A percentile compares a stretch with the other conserved stretches of the same genome.
These are phyloP conservation scores for Echeneis naucrates DNA, from an alignment of 2,797 vertebrate genomes.

Conservation along the genomic window DNA sequence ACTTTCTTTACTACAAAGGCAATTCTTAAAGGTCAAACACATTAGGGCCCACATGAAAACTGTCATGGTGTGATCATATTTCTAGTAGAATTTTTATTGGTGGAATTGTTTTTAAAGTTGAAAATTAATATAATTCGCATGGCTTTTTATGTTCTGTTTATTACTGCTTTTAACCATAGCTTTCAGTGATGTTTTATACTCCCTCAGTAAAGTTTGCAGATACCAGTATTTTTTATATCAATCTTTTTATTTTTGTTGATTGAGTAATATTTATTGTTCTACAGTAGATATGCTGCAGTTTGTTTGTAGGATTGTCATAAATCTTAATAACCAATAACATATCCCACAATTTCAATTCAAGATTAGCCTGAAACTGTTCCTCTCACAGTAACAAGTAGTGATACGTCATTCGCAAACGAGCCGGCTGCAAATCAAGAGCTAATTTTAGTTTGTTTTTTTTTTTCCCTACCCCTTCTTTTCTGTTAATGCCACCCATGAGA, in stretches of 20 bases:
- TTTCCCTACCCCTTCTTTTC: too few relatives aligned
- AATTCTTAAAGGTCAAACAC: not conserved
- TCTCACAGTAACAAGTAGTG: too few relatives aligned
- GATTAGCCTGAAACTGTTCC: too few relatives aligned
- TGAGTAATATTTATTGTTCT: not conserved
- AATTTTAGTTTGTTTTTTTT: too few relatives aligned
- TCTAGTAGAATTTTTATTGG: constrained; percentile 13
- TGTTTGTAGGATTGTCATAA: too few relatives aligned
- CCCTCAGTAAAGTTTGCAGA: constrained; percentile 42
- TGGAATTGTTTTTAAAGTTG: constrained; percentile 17
- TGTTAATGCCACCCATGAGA: too few relatives aligned
- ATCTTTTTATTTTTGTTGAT: too few relatives aligned
- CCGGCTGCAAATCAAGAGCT: too few relatives aligned
- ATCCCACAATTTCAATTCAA: too few relatives aligned
- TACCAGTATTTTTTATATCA: not conserved
- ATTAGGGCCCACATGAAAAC: not conserved
- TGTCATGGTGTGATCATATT: not conserved
- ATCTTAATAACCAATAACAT: too few relatives aligned
- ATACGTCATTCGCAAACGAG: too few relatives aligned
- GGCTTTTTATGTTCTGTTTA: not conserved
- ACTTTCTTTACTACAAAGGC: not conserved
- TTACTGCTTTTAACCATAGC: not conserved
- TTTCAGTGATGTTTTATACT: constrained; percentile 25
- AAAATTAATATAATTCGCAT: not conserved
- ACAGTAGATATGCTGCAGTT: not conserved